Base-by-base conservation (phyloP, 2,113 vertebrate genomes). In the Ciconia stormi region DNA sequence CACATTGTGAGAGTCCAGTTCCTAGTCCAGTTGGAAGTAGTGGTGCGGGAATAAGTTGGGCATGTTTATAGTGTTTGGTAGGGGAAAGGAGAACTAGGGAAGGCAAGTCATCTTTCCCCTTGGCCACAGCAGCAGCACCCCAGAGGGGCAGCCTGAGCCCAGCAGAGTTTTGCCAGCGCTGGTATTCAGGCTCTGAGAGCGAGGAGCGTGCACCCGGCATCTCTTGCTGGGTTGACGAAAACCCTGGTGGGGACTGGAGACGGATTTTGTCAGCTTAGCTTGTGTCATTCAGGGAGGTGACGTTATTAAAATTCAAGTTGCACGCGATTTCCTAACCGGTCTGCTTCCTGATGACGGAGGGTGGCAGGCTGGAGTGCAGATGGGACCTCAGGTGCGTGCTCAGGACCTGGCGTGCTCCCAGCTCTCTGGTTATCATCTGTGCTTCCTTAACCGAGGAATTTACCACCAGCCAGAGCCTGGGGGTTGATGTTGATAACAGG, bases 201-300 rank as follows among this genome's bases (percentile, higher is more conserved):
- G 0, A 84, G 85, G 29, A 55, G 4, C 0, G 6, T 55, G 23
- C 12, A 6, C 16, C 65, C 3, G 2, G 40, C 34, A 22, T 36
- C 66, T 66, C 6, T 1, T 49, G 16, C 82, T 69, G 66, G 46
- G 42, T 50, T 87, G 63, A 23, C 17, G 62, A 14, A 88, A 92
- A 10, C 50, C 59, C 23, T 11, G 2, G 3, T 80, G 71, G 13
- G 21, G 20, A n/a, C 63, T 22, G 32, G 29, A 20, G 55, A 13
- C 6, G 5, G 65, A 58, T 50, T 70, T 67, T 42, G 26, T 38
- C 69, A 46, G 10, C n/a, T 89, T 53, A 47, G 42, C 23, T 58
- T 46, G 56, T 47, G 67, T 55, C 56, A 29, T 50, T 32, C 2
- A 0, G 23, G 77, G 77, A 84, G 53, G 47, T 71, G 69, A 29